phyloP scores from a whole-genome alignment of 1,140 invertebrate species.

The Scaptodrosophila lebanonensis region DNA sequence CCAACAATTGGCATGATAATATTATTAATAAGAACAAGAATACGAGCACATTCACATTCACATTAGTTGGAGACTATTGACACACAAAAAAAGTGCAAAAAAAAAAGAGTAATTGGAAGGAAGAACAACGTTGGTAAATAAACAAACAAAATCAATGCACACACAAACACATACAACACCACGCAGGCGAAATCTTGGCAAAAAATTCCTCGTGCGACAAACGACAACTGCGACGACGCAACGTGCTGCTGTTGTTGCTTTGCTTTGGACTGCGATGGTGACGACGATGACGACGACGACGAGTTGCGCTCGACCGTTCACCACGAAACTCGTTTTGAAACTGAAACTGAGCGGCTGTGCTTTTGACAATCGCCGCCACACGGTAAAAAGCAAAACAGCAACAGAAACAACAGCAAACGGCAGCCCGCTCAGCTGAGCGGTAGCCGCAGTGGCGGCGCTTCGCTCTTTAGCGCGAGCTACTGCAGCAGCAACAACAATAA shows the following conservation, averaged over 20 bases:
- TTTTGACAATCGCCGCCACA: too few relatives aligned
- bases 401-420: conserved; percentile 5
- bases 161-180: background rate
- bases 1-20: too few relatives aligned
- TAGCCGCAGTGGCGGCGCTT: background rate
- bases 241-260: conserved; percentile 18
- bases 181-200: conserved; percentile 8
- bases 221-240: background rate
- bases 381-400: conserved; percentile 4
- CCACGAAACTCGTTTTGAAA: conserved; percentile 65
- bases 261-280: conserved; percentile 34
- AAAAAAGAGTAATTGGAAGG: conserved; percentile 10
- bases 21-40: background rate
- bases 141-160: background rate
- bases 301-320: conserved; percentile 60
- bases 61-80: too few relatives aligned
- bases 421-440: background rate
- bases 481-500: conserved; percentile 14
- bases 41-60: background rate
- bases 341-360: conserved; percentile 37
- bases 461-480: conserved; percentile 1
- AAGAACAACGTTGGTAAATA: too few relatives aligned
- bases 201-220: background rate
- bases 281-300: conserved; percentile 24
- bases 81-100: too few relatives aligned